Base-by-base conservation (phyloP, 2,113 vertebrate species). In the Mastomys coucha region DNA sequence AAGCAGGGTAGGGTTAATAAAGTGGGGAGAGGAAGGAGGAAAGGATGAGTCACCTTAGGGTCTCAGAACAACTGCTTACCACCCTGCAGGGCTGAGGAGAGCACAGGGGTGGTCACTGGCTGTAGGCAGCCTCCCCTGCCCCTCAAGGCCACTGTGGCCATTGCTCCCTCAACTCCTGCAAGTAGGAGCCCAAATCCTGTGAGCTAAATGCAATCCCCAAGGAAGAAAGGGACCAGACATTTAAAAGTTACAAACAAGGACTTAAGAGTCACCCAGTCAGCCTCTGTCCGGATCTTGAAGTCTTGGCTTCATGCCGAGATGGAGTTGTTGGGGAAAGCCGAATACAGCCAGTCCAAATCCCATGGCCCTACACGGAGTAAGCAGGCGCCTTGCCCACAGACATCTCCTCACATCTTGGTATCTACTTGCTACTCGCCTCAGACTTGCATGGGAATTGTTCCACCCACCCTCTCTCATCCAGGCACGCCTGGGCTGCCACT, bases 31-130 rank as follows among this genome's bases (percentile, higher is more conserved):
- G 51, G 87, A 39, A 93, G 82, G 63, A 97, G 87, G 70, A 94
- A 70, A 87, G 72, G 92, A 94, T 97, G 94, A 97, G 90, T 95
- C 95, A 98, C 65, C 28, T 63, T 91, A 58, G 92, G 91, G 91
- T 96, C 85, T 84, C 31, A 8, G 7, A 1, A 96, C 45, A 94
- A 75, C 53, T 70, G 88, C 51, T 96, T 22, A 98, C 97, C 97
- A 95, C 94, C 91, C 97, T 91, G 91, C 88, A 80, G 49, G 75
- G 78, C 76, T 96, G 96, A 97, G 94, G 78, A 95, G 73, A 94
- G 91, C 49, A 95, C 78, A 53, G 1, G 65, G 76, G 67, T 36
- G 67, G 80, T 77, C 77, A 67, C 69, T 11, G 36, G 76, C 58
- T 8, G 65, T 81, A 53, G 75, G 84, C 28, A 88, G 1, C 4